These are phyloP conservation scores for Mallotus villosus DNA, from an alignment of 2,797 vertebrate genomes.

Conservation along the genomic window DNA sequence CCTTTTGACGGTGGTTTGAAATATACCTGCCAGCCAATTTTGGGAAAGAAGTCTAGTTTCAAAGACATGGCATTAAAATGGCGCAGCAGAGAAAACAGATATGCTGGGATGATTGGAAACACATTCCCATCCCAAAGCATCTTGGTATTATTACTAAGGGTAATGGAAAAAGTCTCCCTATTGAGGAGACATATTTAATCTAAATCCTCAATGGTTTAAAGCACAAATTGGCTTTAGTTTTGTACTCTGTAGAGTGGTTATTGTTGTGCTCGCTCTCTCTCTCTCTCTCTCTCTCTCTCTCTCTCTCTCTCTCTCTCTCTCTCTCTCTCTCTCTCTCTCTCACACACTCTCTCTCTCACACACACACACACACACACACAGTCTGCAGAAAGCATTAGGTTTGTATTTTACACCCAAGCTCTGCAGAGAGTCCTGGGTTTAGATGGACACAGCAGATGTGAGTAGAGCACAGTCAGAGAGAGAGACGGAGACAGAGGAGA, in stretches of 20 bases:
- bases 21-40: conserved; percentile 38
- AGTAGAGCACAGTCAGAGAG: conserved; percentile 9
- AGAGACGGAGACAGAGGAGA: too few species aligned
- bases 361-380: conserved; percentile 38
- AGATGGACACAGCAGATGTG: conserved; percentile 39
- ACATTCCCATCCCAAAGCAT: conserved; percentile 11
- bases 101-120: conserved; percentile 29
- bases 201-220: background rate
- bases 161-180: background rate
- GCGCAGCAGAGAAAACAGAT: conserved; percentile 25
- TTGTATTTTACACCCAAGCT: conserved; percentile 17
- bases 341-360: conserved; percentile 24
- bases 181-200: background rate
- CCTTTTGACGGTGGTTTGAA: conserved; percentile 43
- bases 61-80: conserved; percentile 18
- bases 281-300: conserved; percentile 11
- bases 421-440: conserved; percentile 14
- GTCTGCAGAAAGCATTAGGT: conserved; percentile 62
- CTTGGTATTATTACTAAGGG: background rate
- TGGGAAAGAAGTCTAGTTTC: conserved; percentile 40
- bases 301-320: conserved; percentile 2
- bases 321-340: conserved; percentile 3
- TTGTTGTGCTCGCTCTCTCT: conserved; percentile 1
- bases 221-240: background rate
- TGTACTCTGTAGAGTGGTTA: conserved; percentile 1